Evolutionary conservation across 1,140 invertebrate species (phyloP), one percentile per base, ranked within the genome.

Genomic region (Antheraea mylitta): DNA sequence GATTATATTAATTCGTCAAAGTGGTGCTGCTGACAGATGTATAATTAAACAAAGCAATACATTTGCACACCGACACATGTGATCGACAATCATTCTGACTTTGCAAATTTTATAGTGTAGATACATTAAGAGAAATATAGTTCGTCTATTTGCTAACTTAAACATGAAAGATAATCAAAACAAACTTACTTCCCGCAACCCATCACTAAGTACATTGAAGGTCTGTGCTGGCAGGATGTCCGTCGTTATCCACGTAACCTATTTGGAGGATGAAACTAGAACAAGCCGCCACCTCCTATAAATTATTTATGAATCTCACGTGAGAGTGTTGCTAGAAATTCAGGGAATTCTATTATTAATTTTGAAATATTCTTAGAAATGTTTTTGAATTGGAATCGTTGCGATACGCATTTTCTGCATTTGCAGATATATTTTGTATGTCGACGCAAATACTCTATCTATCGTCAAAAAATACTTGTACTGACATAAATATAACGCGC

Each of bases 201-300:
- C 45, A 11, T 53, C 11, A 9, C 16, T 48, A 16, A 53, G 45
- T 53, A 65, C 37, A 18, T 66, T 36, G 64, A 63, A 70, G 66
- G 63, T 71, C 61, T 65, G 59, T 64, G 64, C 60, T 13, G 22
- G 45, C 4, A n/a, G 69, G 18, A n/a, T 67, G 66, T 61, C 70
- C 38, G 70, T 68, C 70, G n/a, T n/a, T n/a, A 72, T 59, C 66
- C 70, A 66, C 59, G 70, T 72, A 72, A 72, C 70, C 70, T 72
- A 72, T 68, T 72, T 72, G 68, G 61, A 42, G 69, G 64, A 30
- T 48, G 63, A 66, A 72, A 72, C 62, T 72, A 61, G 70, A 68
- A 37, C 70, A 58, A 38, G 58, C 62, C 18, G 58, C 61, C 18
- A 38, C 61, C 58, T 22, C 58, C 42, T 65, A 65, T 72, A 45